Percentiles rank a stretch among this genome's conserved stretches.
These are phyloP conservation scores for Catalaphyllia jardinei DNA, from an alignment of 64 coral and sea anemone genomes.

Conservation along the genomic window DNA sequence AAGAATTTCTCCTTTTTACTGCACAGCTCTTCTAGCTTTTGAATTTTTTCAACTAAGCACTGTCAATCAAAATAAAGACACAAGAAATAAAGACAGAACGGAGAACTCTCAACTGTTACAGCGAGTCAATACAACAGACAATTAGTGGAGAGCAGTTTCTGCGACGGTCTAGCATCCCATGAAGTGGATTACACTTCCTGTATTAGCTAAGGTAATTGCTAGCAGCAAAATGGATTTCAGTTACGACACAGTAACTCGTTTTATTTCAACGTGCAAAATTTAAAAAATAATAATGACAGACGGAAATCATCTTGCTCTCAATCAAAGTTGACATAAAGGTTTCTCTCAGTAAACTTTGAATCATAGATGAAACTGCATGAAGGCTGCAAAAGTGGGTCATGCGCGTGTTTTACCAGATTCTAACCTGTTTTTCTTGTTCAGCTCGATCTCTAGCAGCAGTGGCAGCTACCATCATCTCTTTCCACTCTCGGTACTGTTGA, in stretches of 20 bases:
- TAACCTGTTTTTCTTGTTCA: conserved; percentile 95
- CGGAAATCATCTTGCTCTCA: too few relatives aligned
- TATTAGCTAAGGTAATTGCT: too few relatives aligned
- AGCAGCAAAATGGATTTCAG: too few relatives aligned
- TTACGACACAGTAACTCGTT: too few relatives aligned
- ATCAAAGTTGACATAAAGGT: too few relatives aligned
- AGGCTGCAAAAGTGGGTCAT: neutral
- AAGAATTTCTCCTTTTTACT: conserved; percentile 98
- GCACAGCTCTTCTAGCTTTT: conserved; percentile 95
- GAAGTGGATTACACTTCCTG: too few relatives aligned
- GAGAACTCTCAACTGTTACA: neutral
- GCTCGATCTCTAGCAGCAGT: conserved; percentile 77
- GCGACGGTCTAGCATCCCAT: too few relatives aligned
- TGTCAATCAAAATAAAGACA: conserved; percentile 21
- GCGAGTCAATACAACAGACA: neutral
- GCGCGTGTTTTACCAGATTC: neutral
- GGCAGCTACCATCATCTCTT: conserved; percentile 90
- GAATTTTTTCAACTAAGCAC: conserved; percentile 86
- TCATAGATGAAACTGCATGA: too few relatives aligned
- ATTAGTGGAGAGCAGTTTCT: neutral
- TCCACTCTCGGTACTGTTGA: conserved; percentile 90
- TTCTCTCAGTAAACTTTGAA: too few relatives aligned
- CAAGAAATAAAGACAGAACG: neutral
- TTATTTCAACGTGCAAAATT: too few relatives aligned
- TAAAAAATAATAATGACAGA: too few relatives aligned